Conservation (phyloP, 2,797 vertebrate species). For the Micropoecilia bifurca region DNA sequence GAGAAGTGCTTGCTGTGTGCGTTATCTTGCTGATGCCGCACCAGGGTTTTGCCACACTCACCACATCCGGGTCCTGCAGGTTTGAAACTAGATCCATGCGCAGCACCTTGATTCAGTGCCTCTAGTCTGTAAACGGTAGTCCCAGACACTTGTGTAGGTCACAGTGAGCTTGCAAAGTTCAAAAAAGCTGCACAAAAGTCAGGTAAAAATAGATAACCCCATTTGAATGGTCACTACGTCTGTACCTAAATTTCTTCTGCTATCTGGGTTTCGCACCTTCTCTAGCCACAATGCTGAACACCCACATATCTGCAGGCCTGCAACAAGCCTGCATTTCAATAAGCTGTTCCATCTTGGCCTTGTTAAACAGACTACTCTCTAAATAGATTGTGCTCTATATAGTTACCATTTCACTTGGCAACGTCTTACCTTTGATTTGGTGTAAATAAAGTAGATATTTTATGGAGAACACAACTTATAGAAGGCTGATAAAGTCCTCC, state of each 20-base stretch:
- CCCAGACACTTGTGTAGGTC: neutral
- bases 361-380: neutral
- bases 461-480: neutral
- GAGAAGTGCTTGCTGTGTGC: conserved; percentile 25
- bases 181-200: neutral
- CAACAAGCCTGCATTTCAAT: conserved; percentile 6
- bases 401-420: neutral
- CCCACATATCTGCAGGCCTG: conserved; percentile 40
- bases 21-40: conserved; percentile 58
- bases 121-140: neutral
- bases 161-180: neutral
- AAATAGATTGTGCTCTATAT: conserved; percentile 15
- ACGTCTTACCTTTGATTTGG: neutral
- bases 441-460: neutral
- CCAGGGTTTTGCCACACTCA: conserved; percentile 46
- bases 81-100: conserved; percentile 44
- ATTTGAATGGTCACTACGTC: conserved; percentile 30
- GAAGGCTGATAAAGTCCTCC: neutral
- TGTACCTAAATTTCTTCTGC: conserved; percentile 52
- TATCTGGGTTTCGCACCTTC: conserved; percentile 51
- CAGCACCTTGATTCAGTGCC: neutral
- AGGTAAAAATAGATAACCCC: neutral
- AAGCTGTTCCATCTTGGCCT: conserved; percentile 13
- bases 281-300: conserved; percentile 14
- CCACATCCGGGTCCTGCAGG: conserved; percentile 68